phyloP scores from a whole-genome alignment of 2,113 vertebrate species.

The Speoplatyrhinus poulsoni region DNA sequence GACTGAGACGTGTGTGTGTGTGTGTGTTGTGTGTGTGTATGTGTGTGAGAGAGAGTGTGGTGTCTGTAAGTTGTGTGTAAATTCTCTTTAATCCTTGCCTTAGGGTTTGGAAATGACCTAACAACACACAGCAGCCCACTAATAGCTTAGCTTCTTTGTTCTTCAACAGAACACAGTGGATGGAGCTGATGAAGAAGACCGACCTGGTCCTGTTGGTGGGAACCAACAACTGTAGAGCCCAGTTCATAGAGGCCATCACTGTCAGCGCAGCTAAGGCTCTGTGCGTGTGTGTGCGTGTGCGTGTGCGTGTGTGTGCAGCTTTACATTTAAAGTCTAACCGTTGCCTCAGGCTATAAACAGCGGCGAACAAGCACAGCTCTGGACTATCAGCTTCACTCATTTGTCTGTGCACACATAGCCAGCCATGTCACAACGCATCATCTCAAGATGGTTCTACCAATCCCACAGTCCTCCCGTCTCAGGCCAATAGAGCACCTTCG shows the following conservation, averaged over 20 bases:
- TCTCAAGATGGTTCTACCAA: too few relatives aligned
- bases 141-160: not conserved
- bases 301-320: constrained; percentile 7
- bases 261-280: constrained; percentile 91
- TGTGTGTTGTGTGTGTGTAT: not conserved
- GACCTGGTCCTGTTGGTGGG: constrained; percentile 97
- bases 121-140: not conserved
- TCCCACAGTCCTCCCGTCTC: too few relatives aligned
- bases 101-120: constrained; percentile 12
- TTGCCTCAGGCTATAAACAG: too few relatives aligned
- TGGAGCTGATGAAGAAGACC: constrained; percentile 99
- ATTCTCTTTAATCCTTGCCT: constrained; percentile 14
- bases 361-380: too few relatives aligned
- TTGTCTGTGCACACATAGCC: too few relatives aligned
- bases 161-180: constrained; percentile 93
- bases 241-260: constrained; percentile 98
- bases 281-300: constrained; percentile 7
- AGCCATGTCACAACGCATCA: too few relatives aligned
- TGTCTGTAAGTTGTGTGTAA: not conserved
- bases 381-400: too few relatives aligned
- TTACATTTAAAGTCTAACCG: too few relatives aligned
- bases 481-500: too few relatives aligned
- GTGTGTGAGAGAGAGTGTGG: not conserved
- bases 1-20: not conserved
- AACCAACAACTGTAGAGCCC: constrained; percentile 99